Evolutionary conservation across 2,797 vertebrate genomes (phyloP), one percentile per base, ranked within the genome.

Genomic region (Neostethus bicornis): DNA sequence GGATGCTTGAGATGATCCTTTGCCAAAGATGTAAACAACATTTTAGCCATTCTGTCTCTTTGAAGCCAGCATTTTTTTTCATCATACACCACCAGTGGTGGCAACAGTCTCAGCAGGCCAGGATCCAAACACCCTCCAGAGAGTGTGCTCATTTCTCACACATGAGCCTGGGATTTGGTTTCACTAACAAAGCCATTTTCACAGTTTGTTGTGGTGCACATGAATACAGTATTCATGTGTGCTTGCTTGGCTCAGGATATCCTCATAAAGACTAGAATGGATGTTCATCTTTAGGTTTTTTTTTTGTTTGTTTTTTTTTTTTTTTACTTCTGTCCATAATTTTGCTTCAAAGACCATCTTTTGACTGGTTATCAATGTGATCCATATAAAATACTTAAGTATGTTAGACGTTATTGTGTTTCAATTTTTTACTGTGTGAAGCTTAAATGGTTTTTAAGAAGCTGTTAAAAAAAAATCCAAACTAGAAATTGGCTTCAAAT

Each of bases 201-300:
- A 83, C 76, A 82, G 77, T 85, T 79, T 80, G 81, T 79, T 86
- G 73, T 80, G 79, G 67, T 54, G 61, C 28, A 59, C 73, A 85
- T 88, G 80, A 86, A 89, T 89, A n/a, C n/a, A n/a, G n/a, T n/a
- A 89, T 89, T 86, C 83, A 90, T 78, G 70, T 24, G 0, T 38
- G 37, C 60, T 46, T 38, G 69, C 75, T 77, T 66, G 64, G 69
- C 77, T 58, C 62, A 44, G 50, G 75, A 10, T 59, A 49, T 61
- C 41, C 57, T 66, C 44, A 58, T 75, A 62, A 74, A 73, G 52
- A 58, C 46, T 19, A 52, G 51, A 52, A 57, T 54, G 28, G 13
- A 54, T 67, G 65, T 23, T 53, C n/a, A 1, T 37, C 25, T n/a
- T 57, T 29, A 25, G n/a, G n/a, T n/a, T n/a, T n/a, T n/a, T n/a